Evolutionary conservation across 2,113 vertebrate species (phyloP).

Genomic region (Falcunculus frontatus): DNA sequence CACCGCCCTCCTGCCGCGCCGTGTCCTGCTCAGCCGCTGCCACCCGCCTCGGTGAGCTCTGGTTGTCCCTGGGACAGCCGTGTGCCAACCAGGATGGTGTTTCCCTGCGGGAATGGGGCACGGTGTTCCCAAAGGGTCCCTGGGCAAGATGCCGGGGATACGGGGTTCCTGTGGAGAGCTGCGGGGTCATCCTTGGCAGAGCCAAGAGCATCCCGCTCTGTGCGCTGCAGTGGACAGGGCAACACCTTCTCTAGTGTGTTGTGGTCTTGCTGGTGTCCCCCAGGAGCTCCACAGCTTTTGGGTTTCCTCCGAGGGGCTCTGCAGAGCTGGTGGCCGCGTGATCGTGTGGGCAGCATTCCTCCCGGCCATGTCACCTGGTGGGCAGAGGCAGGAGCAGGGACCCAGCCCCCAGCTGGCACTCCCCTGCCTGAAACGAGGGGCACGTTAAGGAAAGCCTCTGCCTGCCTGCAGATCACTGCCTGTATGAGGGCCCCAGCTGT

Average conservation of each 20-base stretch:
- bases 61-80: not conserved
- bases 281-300: not conserved
- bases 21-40: fast-evolving
- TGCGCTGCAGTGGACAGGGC: fast-evolving
- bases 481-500: not conserved
- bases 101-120: not conserved
- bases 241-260: not conserved
- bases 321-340: not conserved
- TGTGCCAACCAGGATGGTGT: not conserved
- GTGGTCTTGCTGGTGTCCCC: not conserved
- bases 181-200: not conserved
- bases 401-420: not conserved
- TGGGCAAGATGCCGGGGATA: not conserved
- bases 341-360: fast-evolving
- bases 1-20: fast-evolving
- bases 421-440: not conserved
- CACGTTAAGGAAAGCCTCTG: not conserved
- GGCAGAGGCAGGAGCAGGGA: not conserved
- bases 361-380: not conserved
- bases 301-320: not conserved
- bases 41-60: not conserved
- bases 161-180: not conserved
- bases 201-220: fast-evolving
- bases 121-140: not conserved
- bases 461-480: conserved; percentile 31